Base-by-base conservation (phyloP, 2,113 vertebrate species). In the Axis porcinus region DNA sequence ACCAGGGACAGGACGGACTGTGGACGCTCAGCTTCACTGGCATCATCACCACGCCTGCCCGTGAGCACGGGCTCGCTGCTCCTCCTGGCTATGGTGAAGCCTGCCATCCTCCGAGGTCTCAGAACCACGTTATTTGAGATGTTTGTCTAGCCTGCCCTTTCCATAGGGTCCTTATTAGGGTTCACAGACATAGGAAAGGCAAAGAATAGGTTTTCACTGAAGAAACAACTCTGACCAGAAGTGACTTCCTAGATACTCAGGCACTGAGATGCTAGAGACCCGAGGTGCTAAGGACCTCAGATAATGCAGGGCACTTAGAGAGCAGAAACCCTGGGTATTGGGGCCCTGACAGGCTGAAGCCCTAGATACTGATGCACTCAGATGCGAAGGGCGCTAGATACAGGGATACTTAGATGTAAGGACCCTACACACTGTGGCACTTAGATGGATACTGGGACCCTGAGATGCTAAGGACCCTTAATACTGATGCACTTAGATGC, bases 41-140 rank as follows among this genome's bases (percentile, higher is more conserved):
- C 50, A 11, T 43, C 7, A 28, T 2, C 19, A 19, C 67, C 36
- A 14, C 1, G 3, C n/a, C 54, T 40, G 25, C 74, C 50, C 27
- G 1, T 30, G 17, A 2, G 12, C 3, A n/a, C 28, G 28, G n/a
- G n/a, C 47, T 30, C 0, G 0, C 40, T 4, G 78, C 5, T 86
- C 25, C 14, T 83, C 28, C 79, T 30, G 17, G 27, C 83, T n/a
- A 12, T 30, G 17, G n/a, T 4, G 8, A n/a, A 25, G n/a, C 86
- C 16, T 28, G 1, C n/a, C 57, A 64, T 33, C 57, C 7, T 58
- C 27, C 2, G 0, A 5, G 21, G 50, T 58, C 78, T 74, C 15
- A 50, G 36, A 91, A 25, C 40, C 45, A 4, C 2, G 2, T 64
- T 36, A 52, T 55, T 10, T 14, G 10, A 90, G 70, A 47, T 23